Conservation (phyloP, 2,888 invertebrate genomes). For the Drosophila conformis region DNA sequence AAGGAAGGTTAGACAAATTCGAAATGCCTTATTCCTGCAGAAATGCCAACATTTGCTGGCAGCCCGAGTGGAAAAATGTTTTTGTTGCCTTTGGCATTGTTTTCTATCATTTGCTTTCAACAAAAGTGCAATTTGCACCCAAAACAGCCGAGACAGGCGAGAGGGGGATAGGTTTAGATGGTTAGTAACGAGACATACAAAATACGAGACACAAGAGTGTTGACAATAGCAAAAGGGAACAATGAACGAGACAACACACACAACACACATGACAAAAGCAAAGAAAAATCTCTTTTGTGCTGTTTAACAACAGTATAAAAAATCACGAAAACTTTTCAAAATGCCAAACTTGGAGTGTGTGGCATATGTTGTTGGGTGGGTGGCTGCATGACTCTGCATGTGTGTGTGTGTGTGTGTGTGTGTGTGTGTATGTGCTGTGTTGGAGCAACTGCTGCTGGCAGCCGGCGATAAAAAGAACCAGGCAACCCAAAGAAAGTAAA, state of each 20-base stretch:
- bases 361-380: slow-evolving; percentile 61
- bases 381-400: background rate
- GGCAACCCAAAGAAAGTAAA: slow-evolving; percentile 59
- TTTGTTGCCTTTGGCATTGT: slow-evolving; percentile 70
- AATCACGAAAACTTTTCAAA: slow-evolving; percentile 70
- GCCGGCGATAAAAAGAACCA: slow-evolving; percentile 65
- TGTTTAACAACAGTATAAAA: slow-evolving; percentile 64
- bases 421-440: slow-evolving; percentile 24
- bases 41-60: slow-evolving; percentile 7
- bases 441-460: slow-evolving; percentile 36
- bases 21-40: slow-evolving; percentile 28
- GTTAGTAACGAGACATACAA: slow-evolving; percentile 49
- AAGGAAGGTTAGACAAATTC: slow-evolving; percentile 64
- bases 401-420: slow-evolving; percentile 14
- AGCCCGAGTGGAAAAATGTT: slow-evolving; percentile 58
- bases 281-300: slow-evolving; percentile 74
- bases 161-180: background rate
- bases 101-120: slow-evolving; percentile 74
- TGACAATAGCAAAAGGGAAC: slow-evolving; percentile 69
- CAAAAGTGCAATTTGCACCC: slow-evolving; percentile 82
- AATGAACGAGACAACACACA: slow-evolving; percentile 52
- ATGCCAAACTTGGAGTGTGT: slow-evolving; percentile 60
- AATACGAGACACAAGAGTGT: slow-evolving; percentile 63
- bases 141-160: slow-evolving; percentile 59
- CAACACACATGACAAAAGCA: slow-evolving; percentile 55